Base-by-base conservation (phyloP, 2,113 vertebrate genomes). In the Siniperca knerii region DNA sequence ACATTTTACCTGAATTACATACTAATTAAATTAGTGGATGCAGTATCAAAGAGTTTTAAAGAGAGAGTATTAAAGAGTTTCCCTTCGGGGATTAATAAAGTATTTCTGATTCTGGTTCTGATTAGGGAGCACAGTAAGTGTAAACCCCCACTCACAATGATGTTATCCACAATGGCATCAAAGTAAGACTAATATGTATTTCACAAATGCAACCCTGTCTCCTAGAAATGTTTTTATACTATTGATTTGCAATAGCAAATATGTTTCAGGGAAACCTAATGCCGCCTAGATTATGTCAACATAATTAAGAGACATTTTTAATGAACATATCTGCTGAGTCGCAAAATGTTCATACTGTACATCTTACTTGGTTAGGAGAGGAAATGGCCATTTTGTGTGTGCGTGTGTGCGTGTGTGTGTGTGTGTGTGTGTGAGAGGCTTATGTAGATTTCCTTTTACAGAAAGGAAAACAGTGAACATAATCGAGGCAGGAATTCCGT, bases 1-100 rank as follows among this genome's bases (percentile, higher is more conserved):
- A 54, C 25, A 64, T 64, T 69, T 46, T 42, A 75, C 77, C 66
- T 40, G 54, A 66, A 83, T 76, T n/a, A 40, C 40, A 55, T 11
- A 29, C 46, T 35, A 69, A 70, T 64, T 25, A 25, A 78, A 21
- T 70, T 2, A 37, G 37, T 46, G 37, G 58, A 18, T 70, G 48
- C n/a, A 57, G 6, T 40, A 64, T 48, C 2, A 29, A 29, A 29
- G 29, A 29, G 29, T 29, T 29, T 29, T 29, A 29, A 29, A 29
- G 29, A 29, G 29, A 29, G 29, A 29, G 29, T 29, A 29, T 29
- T 29, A 29, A 29, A 29, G 29, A 29, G 29, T 29, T 29, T 29
- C 29, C 29, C 29, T 29, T 29, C 29, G 29, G 29, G 29, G 29
- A 29, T 29, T 1, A 29, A 29, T 29, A 29, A 29, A 29, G 29